A percentile compares a stretch with the other conserved stretches of the same genome.
phyloP scores from a whole-genome alignment of 2,797 vertebrate genomes.

The Knipowitschia caucasica region DNA sequence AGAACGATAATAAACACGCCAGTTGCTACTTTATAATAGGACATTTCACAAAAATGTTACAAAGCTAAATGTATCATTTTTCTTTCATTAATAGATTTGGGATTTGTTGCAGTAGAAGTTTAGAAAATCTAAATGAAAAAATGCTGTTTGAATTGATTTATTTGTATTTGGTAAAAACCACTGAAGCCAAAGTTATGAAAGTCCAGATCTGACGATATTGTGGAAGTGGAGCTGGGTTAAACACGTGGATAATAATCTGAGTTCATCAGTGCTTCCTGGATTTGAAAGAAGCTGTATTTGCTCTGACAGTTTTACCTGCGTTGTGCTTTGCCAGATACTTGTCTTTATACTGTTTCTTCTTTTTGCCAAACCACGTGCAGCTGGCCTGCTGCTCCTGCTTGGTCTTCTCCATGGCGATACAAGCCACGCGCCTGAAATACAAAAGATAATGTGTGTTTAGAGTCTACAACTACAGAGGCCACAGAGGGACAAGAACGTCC shows the following conservation, averaged over 20 bases:
- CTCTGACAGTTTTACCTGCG: conserved; percentile 77
- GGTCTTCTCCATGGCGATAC: conserved; percentile 99
- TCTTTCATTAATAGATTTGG: too few species aligned
- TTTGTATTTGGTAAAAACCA: too few species aligned
- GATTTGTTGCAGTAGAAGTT: too few species aligned
- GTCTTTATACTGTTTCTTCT: conserved; percentile 99
- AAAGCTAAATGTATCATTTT: too few species aligned
- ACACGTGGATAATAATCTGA: background rate
- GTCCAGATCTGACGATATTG: too few species aligned
- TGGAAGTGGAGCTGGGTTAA: too few species aligned
- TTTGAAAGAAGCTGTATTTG: fast-evolving
- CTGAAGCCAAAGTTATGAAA: too few species aligned
- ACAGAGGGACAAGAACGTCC: background rate
- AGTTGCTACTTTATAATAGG: too few species aligned
- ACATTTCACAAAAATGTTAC: too few species aligned
- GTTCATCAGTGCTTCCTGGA: background rate
- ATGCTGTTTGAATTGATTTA: too few species aligned
- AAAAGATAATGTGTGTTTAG: background rate
- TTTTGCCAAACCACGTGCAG: conserved; percentile 99
- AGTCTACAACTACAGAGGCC: background rate
- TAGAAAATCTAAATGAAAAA: too few species aligned
- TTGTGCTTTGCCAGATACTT: conserved; percentile 99
- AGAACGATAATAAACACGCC: too few species aligned
- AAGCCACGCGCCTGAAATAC: conserved; percentile 89
- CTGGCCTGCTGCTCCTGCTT: conserved; percentile 99